Conservation (phyloP, 2,797 vertebrate genomes). For the Xyrichtys novacula region DNA sequence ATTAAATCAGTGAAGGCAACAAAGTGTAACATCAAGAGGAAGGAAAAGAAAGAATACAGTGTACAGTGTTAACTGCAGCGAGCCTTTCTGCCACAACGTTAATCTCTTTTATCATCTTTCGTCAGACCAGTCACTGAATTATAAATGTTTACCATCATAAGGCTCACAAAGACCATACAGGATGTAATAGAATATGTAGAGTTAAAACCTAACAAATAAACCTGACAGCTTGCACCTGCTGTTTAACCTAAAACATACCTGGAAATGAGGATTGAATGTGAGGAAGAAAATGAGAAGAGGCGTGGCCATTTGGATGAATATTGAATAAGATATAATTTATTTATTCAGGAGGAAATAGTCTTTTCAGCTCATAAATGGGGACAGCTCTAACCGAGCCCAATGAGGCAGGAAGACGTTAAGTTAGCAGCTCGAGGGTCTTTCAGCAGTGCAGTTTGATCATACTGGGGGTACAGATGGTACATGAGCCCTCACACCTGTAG, state of each 20-base stretch:
- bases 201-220: too few species aligned
- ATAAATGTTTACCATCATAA: conserved; percentile 50
- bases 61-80: conserved; percentile 7
- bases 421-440: neutral
- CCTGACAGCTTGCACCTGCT: conserved; percentile 6
- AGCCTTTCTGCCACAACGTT: conserved; percentile 28
- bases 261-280: conserved; percentile 31
- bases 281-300: conserved; percentile 16
- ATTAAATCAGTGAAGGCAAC: conserved; percentile 7
- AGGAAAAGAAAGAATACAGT: neutral
- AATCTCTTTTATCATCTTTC: too few species aligned
- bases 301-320: neutral
- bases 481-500: conserved; percentile 1
- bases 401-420: neutral
- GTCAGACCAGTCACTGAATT: conserved; percentile 48
- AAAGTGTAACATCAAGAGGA: conserved; percentile 1
- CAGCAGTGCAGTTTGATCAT: conserved; percentile 12
- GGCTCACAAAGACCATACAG: conserved; percentile 12
- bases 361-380: conserved; percentile 21
- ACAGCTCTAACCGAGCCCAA: conserved; percentile 21
- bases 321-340: conserved; percentile 54
- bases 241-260: conserved; percentile 24
- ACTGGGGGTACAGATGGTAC: conserved; percentile 6
- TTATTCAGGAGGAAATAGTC: conserved; percentile 51
- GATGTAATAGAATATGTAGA: neutral